These are phyloP conservation scores for Ferrisia virgata DNA, from an alignment of 2,888 invertebrate species.

Conservation along the genomic window DNA sequence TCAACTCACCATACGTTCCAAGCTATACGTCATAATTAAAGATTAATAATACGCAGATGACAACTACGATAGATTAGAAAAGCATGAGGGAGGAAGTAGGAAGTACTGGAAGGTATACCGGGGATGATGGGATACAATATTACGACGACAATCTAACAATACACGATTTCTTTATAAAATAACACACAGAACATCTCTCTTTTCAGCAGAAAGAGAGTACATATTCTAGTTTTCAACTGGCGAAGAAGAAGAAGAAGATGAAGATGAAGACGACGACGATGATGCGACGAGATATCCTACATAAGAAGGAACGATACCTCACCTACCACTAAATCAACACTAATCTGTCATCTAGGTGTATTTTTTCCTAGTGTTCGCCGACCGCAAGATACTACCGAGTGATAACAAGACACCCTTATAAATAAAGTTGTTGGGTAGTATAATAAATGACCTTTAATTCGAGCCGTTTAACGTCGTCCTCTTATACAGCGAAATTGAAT, in stretches of 20 bases:
- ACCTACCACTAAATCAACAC: background rate
- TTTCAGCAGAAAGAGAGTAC: background rate
- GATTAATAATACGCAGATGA: background rate
- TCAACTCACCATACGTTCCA: too few species aligned
- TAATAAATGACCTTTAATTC: background rate
- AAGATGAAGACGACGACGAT: background rate
- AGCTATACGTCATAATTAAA: background rate
- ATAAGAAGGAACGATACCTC: background rate
- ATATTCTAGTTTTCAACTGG: background rate
- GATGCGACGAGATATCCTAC: background rate
- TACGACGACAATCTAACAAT: background rate
- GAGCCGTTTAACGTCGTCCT: background rate
- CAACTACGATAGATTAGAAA: background rate
- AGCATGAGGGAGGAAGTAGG: background rate
- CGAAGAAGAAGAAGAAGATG: background rate
- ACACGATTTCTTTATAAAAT: background rate
- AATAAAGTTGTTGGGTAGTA: background rate
- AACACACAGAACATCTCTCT: background rate
- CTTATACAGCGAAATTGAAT: background rate
- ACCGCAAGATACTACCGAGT: background rate
- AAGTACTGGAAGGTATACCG: too few species aligned
- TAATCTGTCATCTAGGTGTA: background rate
- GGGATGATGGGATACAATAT: background rate
- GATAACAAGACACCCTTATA: background rate
- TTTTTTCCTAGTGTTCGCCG: background rate